Evolutionary conservation across 2,888 invertebrate species (phyloP).

Genomic region (Phengaris alcon): DNA sequence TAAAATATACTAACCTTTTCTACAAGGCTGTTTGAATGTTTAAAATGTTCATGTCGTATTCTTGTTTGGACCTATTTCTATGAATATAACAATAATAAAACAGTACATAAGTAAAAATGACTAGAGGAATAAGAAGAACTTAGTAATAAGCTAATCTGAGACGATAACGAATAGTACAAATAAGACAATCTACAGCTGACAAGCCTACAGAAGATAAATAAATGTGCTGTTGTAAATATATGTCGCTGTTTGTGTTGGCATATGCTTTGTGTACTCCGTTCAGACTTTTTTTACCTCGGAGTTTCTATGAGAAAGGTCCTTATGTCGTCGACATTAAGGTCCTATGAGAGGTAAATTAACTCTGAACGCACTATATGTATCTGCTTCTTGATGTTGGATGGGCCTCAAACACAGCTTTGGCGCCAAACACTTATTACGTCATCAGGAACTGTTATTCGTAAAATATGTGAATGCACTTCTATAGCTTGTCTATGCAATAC

Average conservation of each 20-base stretch:
- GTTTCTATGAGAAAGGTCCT: too few relatives aligned
- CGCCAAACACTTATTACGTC: slow-evolving; percentile 24
- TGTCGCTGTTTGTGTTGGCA: slow-evolving; percentile 69
- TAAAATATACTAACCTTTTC: too few relatives aligned
- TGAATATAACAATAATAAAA: background rate
- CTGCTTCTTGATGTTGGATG: slow-evolving; percentile 39
- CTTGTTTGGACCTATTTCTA: too few relatives aligned
- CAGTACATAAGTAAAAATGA: too few relatives aligned
- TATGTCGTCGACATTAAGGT: too few relatives aligned
- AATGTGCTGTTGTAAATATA: slow-evolving; percentile 51
- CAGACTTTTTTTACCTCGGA: too few relatives aligned
- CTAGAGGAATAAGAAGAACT: background rate
- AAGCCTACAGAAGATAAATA: background rate
- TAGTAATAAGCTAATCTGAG: background rate
- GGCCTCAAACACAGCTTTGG: slow-evolving; percentile 36
- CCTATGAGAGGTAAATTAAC: too few relatives aligned
- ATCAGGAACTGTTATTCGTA: slow-evolving; percentile 44
- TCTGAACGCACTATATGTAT: slow-evolving; percentile 47
- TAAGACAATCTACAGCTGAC: background rate
- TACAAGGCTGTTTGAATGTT: too few relatives aligned
- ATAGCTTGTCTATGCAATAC: slow-evolving; percentile 57
- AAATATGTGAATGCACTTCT: slow-evolving; percentile 57
- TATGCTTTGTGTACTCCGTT: slow-evolving; percentile 55
- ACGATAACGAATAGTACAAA: background rate
- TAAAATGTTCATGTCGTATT: too few relatives aligned